Evolutionary conservation across 2,888 invertebrate species (phyloP).

Genomic region (Pachymerium ferrugineum): DNA sequence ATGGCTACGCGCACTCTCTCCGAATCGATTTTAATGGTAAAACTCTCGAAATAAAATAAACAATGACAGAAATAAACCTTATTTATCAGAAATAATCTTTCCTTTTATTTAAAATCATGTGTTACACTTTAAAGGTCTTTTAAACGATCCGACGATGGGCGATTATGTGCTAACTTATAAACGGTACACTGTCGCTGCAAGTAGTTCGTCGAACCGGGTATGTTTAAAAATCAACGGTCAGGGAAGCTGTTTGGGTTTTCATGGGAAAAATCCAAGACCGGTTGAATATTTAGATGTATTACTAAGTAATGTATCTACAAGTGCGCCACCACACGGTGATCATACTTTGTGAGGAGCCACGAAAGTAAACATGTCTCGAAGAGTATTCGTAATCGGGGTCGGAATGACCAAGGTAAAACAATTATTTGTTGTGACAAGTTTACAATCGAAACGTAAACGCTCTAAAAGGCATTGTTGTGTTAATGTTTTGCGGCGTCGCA

Average conservation of each 20-base stretch:
- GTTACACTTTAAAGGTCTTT: neutral
- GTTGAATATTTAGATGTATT: neutral
- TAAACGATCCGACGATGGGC: neutral
- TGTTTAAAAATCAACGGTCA: neutral
- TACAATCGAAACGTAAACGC: no score
- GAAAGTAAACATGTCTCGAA: slow-evolving; percentile 36
- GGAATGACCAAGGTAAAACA: slow-evolving; percentile 84
- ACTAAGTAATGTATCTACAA: no score
- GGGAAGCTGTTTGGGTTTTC: neutral
- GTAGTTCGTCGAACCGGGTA: neutral
- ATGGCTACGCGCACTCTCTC: neutral
- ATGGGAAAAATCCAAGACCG: neutral
- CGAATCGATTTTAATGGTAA: neutral
- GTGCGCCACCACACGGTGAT: no score
- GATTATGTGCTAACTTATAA: neutral
- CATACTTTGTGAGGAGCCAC: neutral
- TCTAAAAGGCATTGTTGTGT: no score
- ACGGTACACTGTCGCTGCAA: neutral
- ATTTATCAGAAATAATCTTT: no score
- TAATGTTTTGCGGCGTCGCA: no score
- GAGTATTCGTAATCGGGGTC: slow-evolving; percentile 86
- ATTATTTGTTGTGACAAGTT: slow-evolving; percentile 39
- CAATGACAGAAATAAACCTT: no score
- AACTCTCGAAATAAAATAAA: no score
- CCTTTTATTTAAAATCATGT: no score